Percentiles rank a stretch among this genome's conserved stretches.
Conservation (phyloP, 2,797 vertebrate species). For the Huso huso region DNA sequence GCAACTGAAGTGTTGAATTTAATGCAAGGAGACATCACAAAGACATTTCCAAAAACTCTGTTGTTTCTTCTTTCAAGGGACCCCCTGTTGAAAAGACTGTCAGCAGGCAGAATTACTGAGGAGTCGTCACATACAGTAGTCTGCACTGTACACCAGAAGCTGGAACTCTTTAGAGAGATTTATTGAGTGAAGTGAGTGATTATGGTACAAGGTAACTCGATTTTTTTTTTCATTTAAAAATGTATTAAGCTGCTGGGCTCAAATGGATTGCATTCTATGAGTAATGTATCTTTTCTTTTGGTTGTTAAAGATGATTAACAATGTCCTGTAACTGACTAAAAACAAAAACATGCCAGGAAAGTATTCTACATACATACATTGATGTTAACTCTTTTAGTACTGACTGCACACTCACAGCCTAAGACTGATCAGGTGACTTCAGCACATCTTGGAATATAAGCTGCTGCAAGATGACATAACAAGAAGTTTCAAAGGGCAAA, state of each 20-base stretch:
- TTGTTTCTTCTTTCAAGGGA: neutral
- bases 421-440: neutral
- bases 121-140: neutral
- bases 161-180: too few species aligned
- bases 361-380: neutral
- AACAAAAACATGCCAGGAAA: neutral
- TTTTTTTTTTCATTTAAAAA: too few species aligned
- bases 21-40: neutral
- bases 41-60: neutral
- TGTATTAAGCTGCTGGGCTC: too few species aligned
- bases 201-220: too few species aligned
- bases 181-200: too few species aligned
- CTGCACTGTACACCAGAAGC: too few species aligned
- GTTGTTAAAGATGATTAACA: too few species aligned
- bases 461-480: neutral
- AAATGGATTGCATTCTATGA: too few species aligned
- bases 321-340: too few species aligned
- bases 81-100: neutral
- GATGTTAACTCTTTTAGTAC: neutral
- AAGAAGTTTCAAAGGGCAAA: neutral
- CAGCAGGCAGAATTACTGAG: neutral
- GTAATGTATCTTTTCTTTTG: too few species aligned
- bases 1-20: neutral
- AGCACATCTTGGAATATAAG: constrained; percentile 1
- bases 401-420: neutral